Evolutionary conservation across 2,797 vertebrate species (phyloP).

Genomic region (Phylloscopus collybita): DNA sequence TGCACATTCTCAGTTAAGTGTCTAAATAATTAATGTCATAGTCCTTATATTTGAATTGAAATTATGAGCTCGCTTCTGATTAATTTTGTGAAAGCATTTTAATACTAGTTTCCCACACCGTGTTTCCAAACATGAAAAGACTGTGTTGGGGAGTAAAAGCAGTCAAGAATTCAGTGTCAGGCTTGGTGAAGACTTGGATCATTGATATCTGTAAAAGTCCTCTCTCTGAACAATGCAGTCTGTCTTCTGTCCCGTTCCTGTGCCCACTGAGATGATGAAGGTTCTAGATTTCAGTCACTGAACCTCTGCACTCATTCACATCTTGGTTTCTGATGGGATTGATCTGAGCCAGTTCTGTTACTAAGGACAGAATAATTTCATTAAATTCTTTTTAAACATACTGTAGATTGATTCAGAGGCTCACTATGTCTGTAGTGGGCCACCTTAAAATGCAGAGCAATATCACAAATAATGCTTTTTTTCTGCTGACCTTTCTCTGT

Average conservation of each 20-base stretch:
- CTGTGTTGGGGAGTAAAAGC: not conserved
- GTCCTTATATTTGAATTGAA: not conserved
- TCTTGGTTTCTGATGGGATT: not conserved
- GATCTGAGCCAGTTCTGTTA: not conserved
- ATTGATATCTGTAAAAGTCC: not conserved
- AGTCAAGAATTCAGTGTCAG: not conserved
- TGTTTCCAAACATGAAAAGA: not conserved
- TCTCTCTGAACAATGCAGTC: not conserved
- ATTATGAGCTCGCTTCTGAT: not conserved
- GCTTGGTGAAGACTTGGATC: not conserved
- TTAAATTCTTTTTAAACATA: not conserved
- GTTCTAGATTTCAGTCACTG: not conserved
- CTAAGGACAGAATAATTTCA: not conserved
- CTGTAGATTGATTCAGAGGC: not conserved
- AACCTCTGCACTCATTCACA: not conserved
- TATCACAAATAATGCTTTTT: not conserved
- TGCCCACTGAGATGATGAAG: rapidly evolving
- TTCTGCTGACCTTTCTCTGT: not conserved
- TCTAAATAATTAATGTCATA: not conserved
- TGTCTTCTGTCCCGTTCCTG: not conserved
- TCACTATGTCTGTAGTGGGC: rapidly evolving
- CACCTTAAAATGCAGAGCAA: not conserved
- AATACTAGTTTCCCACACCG: not conserved
- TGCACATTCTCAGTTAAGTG: not conserved
- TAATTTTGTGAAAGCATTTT: not conserved